Percentiles rank a stretch among this genome's conserved stretches.
phyloP scores from a whole-genome alignment of 1,140 invertebrate genomes.

The Cydia amplana region DNA sequence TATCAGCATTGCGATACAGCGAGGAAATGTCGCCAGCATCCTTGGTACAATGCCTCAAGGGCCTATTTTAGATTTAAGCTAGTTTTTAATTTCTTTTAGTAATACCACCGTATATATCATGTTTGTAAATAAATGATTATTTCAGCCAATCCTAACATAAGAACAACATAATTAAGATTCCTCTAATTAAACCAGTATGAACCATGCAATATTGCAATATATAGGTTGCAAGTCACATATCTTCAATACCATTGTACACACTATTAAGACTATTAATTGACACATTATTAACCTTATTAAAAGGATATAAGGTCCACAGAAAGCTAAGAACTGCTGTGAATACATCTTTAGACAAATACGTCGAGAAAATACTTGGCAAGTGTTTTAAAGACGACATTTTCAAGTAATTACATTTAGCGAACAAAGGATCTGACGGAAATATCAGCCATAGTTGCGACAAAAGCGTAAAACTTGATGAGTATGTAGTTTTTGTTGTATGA shows the following conservation, averaged over 20 bases:
- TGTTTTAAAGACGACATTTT: slow-evolving; percentile 2
- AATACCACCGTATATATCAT: no score
- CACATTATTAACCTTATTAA: no score
- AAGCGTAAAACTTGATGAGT: neutral
- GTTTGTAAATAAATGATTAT: no score
- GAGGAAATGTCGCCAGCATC: no score
- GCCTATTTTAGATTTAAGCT: no score
- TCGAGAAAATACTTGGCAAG: slow-evolving; percentile 1
- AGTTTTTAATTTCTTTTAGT: no score
- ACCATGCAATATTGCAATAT: neutral
- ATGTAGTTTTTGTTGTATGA: neutral
- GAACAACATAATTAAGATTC: neutral
- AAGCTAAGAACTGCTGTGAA: no score
- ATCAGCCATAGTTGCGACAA: neutral
- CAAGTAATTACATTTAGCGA: neutral
- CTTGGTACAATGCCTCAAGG: no score
- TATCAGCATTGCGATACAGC: no score
- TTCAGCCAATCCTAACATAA: no score
- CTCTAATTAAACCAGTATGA: slow-evolving; percentile 1
- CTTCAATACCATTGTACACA: neutral
- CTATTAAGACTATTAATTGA: no score
- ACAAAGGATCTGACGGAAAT: slow-evolving; percentile 3
- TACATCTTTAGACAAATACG: slow-evolving; percentile 1
- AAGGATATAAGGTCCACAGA: neutral
- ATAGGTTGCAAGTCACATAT: neutral